Evolutionary conservation across 1,140 invertebrate genomes (phyloP), one percentile per base, ranked within the genome.

Genomic region (Aphaenogaster floridana): DNA sequence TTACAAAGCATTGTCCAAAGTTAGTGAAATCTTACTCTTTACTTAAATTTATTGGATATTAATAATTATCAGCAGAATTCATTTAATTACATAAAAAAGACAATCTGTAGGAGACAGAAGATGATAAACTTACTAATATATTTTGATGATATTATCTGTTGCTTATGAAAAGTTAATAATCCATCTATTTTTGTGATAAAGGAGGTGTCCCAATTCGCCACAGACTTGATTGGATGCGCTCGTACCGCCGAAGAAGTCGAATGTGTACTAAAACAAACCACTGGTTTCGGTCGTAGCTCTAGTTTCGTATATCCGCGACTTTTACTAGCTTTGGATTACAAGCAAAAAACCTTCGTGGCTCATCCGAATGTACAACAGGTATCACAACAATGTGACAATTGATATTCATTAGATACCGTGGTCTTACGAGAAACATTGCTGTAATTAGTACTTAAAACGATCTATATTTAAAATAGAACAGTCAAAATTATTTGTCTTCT

Each of bases 291-390:
- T 50, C 93, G 36, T 93, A 90, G 91, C 90, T 80, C 71, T 71
- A 95, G 94, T 54, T 96, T 95, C 68, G 93, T 91, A 6, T 96
- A 96, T 68, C 97, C 97, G 2, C 94, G 97, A 45, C 93, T 98
- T 3, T 96, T 97, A 74, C 93, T 98, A 77, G 97, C 97, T 0
- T 96, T 98, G 83, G 97, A 97, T 91, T 97, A 96, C 91, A 96
- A 97, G 88, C 97, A 98, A 90, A 98, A 97, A 92, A 96, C 96
- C 92, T 98, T 98, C 92, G 97, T 98, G 0, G 97, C 97, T 2
- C 97, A 98, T 93, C 96, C 97, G 0, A 97, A 97, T 90, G 96
- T 97, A 28, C 97, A 98, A 93, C 97, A 97, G 93, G 96, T 97
- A 74, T 17, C n/a, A 9, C 6, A 39, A 57, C 69, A 52, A 52